Evolutionary conservation across 37 sponge, comb jelly and placozoan genomes (phyloP).

Genomic region (Oscarella lobularis): DNA sequence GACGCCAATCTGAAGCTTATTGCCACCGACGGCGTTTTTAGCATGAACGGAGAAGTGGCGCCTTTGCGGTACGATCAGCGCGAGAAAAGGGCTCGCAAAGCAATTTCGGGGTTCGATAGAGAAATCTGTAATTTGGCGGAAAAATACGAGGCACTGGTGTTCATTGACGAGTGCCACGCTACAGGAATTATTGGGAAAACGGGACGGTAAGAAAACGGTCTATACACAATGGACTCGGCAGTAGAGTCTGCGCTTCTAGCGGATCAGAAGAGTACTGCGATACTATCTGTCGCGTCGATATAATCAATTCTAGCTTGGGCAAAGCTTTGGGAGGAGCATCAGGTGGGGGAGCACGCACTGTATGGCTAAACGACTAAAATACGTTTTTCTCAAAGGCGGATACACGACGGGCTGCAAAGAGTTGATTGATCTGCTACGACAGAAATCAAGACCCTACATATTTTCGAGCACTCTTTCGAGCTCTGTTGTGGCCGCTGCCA

Average conservation of each 20-base stretch:
- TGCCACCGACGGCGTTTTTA: slow-evolving; percentile 97
- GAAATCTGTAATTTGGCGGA: slow-evolving; percentile 73
- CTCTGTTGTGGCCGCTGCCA: slow-evolving; percentile 77
- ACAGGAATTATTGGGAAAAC: slow-evolving; percentile 82
- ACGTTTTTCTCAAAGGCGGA: too few relatives aligned
- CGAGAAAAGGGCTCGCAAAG: neutral
- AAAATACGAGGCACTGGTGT: slow-evolving; percentile 74
- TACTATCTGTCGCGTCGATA: slow-evolving; percentile 49
- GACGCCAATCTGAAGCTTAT: slow-evolving; percentile 54
- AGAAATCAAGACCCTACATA: slow-evolving; percentile 88
- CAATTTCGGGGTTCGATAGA: slow-evolving; percentile 8
- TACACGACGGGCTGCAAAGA: slow-evolving; percentile 82
- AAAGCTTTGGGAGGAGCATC: slow-evolving; percentile 96
- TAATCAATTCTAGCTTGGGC: slow-evolving; percentile 91
- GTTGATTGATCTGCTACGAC: slow-evolving; percentile 56
- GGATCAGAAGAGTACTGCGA: slow-evolving; percentile 79
- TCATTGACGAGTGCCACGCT: slow-evolving; percentile 96
- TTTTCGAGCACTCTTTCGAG: slow-evolving; percentile 93
- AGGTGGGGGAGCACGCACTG: too few relatives aligned
- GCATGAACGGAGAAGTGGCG: slow-evolving; percentile 91
- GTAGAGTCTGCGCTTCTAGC: slow-evolving; percentile 9
- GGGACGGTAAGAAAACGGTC: slow-evolving; percentile 36
- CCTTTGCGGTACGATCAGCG: slow-evolving; percentile 40
- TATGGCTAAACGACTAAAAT: too few relatives aligned
- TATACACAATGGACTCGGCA: neutral